Conservation (phyloP, 2,113 vertebrate genomes). For the Ornithorhynchus anatinus region DNA sequence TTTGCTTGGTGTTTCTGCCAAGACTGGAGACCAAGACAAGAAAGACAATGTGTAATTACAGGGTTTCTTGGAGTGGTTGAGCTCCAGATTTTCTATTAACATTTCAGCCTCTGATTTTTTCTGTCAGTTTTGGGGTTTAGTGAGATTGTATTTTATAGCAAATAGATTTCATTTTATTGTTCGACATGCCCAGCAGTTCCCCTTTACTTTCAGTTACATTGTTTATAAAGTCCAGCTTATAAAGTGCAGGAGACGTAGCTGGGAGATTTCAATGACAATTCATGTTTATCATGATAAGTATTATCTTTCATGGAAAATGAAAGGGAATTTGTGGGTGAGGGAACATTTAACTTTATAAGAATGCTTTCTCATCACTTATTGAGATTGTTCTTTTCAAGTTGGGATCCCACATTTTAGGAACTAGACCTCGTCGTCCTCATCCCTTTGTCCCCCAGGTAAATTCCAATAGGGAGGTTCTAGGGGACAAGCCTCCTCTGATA, state of each 20-base stretch:
- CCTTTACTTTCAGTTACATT: conserved; percentile 17
- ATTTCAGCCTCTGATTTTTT: neutral
- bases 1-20: neutral
- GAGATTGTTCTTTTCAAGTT: conserved; percentile 1
- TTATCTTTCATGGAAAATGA: conserved; percentile 18
- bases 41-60: conserved; percentile 21
- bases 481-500: no score
- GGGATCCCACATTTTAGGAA: no score
- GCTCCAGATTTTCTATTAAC: conserved; percentile 20
- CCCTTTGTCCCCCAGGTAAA: no score
- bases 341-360: conserved; percentile 36
- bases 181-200: conserved; percentile 16
- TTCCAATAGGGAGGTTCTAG: no score
- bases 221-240: conserved; percentile 27
- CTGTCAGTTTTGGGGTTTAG: conserved; percentile 18
- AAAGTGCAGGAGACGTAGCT: neutral
- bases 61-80: conserved; percentile 28
- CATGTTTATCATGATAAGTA: neutral
- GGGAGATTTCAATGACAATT: conserved; percentile 40
- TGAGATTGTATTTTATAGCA: conserved; percentile 22
- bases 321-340: neutral
- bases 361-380: conserved; percentile 10
- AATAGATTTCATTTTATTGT: conserved; percentile 4
- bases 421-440: no score
- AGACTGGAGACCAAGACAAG: conserved; percentile 1